These are phyloP conservation scores for Synergus gifuensis DNA, from an alignment of 2,888 invertebrate genomes.

Conservation along the genomic window DNA sequence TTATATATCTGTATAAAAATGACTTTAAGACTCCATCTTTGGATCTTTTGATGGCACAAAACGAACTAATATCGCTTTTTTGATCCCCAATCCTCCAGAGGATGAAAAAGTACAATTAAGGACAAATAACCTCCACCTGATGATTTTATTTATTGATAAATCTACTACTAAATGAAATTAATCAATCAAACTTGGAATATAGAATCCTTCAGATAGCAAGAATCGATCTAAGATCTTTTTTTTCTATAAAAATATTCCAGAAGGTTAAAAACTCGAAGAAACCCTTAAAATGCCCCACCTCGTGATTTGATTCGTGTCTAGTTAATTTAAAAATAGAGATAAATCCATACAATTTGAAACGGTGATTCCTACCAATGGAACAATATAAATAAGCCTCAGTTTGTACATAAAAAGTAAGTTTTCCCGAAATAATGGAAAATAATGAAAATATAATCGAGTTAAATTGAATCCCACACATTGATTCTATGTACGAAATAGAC, in stretches of 20 bases:
- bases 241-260: background rate
- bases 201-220: background rate
- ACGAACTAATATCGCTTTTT: background rate
- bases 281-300: background rate
- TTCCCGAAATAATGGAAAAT: background rate
- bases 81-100: background rate
- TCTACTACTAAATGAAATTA: background rate
- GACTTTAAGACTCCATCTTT: background rate
- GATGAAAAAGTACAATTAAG: background rate
- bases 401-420: background rate
- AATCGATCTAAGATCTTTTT: background rate
- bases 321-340: background rate
- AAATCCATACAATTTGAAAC: background rate
- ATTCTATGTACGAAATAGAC: conserved; percentile 51
- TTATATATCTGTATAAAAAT: background rate
- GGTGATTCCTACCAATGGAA: background rate
- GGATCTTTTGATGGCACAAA: background rate
- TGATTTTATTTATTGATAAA: background rate
- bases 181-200: background rate
- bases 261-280: background rate
- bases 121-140: background rate
- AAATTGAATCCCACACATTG: background rate
- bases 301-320: background rate
- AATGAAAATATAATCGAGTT: background rate
- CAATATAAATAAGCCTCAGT: background rate